These are phyloP conservation scores for Corythaeola cristata DNA, from an alignment of 2,113 vertebrate genomes.

Conservation along the genomic window DNA sequence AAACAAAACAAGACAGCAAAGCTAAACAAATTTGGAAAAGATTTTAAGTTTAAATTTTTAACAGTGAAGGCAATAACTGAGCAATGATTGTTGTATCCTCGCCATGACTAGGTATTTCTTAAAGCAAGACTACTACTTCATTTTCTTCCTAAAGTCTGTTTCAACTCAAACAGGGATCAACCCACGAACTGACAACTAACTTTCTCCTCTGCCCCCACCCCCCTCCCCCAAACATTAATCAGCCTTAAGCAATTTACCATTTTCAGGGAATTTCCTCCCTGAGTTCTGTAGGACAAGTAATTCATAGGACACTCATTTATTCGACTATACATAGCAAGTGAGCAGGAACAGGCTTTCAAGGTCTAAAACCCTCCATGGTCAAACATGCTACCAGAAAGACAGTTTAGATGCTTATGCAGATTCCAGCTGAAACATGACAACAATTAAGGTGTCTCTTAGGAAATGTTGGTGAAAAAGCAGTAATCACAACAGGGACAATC, in stretches of 20 bases:
- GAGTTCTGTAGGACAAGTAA: neutral
- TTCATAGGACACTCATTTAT: neutral
- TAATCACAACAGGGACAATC: neutral
- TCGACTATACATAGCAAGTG: neutral
- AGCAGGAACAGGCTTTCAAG: neutral
- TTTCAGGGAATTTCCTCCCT: neutral
- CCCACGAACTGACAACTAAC: neutral
- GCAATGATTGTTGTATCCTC: neutral
- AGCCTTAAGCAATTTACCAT: neutral
- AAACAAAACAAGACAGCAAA: neutral
- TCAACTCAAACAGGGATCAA: neutral
- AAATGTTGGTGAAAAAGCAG: neutral
- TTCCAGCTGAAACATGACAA: neutral
- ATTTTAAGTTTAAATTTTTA: neutral
- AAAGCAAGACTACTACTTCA: neutral
- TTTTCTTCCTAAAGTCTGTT: neutral
- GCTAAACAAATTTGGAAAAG: neutral
- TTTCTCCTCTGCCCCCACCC: neutral
- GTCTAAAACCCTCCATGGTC: neutral
- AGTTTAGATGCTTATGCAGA: neutral
- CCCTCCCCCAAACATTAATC: neutral
- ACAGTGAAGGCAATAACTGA: neutral
- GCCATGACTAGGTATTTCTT: neutral
- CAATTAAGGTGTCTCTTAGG: neutral
- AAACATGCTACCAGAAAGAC: neutral